A percentile compares a stretch with the other conserved stretches of the same genome.
phyloP scores from a whole-genome alignment of 2,888 invertebrate species.

The Pandemis corylana region DNA sequence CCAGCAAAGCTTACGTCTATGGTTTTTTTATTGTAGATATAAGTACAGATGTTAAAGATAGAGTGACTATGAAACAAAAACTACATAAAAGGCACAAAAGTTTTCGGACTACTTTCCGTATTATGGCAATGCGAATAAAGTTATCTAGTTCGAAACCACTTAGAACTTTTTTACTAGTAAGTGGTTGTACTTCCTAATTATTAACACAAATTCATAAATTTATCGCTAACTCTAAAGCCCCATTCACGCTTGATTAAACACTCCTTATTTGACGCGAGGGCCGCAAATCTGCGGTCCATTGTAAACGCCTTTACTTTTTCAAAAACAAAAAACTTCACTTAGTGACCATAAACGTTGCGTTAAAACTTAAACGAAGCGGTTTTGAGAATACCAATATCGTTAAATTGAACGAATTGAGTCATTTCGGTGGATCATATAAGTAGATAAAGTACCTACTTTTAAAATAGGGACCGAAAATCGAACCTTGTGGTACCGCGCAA shows the following conservation, averaged over 20 bases:
- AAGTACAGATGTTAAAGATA: no score
- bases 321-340: conserved; percentile 21
- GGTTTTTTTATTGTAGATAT: no score
- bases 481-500: background rate
- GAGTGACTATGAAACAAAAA: no score
- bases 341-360: conserved; percentile 19
- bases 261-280: conserved; percentile 29
- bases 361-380: background rate
- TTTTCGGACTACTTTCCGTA: no score
- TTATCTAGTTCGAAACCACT: no score
- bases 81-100: no score
- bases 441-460: background rate
- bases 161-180: no score
- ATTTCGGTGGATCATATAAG: background rate
- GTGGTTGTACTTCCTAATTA: background rate
- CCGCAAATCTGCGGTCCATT: conserved; percentile 25
- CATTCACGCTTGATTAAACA: conserved; percentile 30
- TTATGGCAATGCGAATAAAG: no score
- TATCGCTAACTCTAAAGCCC: conserved; percentile 13
- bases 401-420: conserved; percentile 6
- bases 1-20: no score
- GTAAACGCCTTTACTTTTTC: background rate
- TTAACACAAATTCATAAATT: background rate
- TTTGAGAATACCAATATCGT: conserved; percentile 8
- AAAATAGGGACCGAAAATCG: background rate